Base-by-base conservation (phyloP, 2,113 vertebrate species). In the Hyperopisus bebe region DNA sequence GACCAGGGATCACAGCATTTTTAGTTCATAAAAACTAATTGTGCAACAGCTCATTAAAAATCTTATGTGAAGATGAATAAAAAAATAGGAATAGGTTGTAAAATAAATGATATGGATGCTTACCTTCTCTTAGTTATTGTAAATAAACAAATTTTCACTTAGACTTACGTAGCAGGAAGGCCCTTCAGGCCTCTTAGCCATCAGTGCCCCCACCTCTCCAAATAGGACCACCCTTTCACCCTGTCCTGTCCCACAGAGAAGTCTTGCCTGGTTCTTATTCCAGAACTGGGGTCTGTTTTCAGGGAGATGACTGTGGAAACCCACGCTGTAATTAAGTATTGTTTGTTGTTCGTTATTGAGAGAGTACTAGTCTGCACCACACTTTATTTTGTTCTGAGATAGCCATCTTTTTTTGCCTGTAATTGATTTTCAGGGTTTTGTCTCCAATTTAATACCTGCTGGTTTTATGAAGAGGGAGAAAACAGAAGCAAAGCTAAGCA, bases 351-450 rank as follows among this genome's bases (percentile, higher is more conserved):
- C 94, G 92, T 94, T 94, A 95, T 94, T 94, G 94, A 95, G 93
- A 93, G 92, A 96, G 93, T 89, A 0, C 92, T 96, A 94, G 96
- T 95, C 95, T 93, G 82, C 89, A 89, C 92, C 92, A 92, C 31
- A 31, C 93, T 94, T 95, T 94, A 90, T 92, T 94, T 95, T 93
- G 92, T 89, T 95, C 93, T 94, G 92, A 91, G 94, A 95, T 96
- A 93, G 93, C 93, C 92, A 95, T 95, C 95, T 93, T 94, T 19
- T 94, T 94, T 82, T 15, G 88, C 92, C 93, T 92, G 93, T 96
- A 96, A 96, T 94, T 96, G 94, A 95, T 94, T 97, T 94, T 94
- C 94, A 93, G 91, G 91, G 91, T 93, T 93, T 93, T 92, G 88
- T 91, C 91, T 92, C 92, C 93, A 91, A 90, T 94, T 94, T 94